phyloP scores from a whole-genome alignment of 2,113 vertebrate species.

The Oxyura jamaicensis region DNA sequence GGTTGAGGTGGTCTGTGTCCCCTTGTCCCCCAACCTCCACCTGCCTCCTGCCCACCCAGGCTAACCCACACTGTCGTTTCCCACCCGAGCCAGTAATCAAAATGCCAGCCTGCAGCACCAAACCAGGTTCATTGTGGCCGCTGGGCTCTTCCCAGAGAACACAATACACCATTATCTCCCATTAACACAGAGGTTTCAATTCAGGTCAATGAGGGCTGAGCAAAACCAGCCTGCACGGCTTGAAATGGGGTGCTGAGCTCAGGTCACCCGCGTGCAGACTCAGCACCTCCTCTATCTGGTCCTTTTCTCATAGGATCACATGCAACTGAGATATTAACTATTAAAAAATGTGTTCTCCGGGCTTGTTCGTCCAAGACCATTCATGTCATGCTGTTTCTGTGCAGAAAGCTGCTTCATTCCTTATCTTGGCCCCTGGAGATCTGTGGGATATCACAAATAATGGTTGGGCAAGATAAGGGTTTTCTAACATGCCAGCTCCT shows the following conservation, averaged over 20 bases:
- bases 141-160: neutral
- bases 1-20: neutral
- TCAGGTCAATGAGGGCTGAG: fast-evolving
- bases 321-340: fast-evolving
- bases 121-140: neutral
- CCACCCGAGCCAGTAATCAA: neutral
- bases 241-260: neutral
- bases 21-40: neutral
- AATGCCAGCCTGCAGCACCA: neutral
- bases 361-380: neutral
- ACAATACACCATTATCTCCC: no score
- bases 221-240: neutral
- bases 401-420: neutral
- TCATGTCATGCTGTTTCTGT: neutral
- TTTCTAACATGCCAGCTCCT: neutral
- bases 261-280: neutral
- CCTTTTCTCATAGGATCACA: neutral
- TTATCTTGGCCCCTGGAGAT: conserved; percentile 6
- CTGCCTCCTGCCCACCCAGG: neutral
- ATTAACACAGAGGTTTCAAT: neutral
- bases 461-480: neutral
- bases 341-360: neutral
- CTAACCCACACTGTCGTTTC: neutral
- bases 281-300: neutral
- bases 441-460: conserved; percentile 7